Conservation (phyloP, 2,113 vertebrate species). For the Oreochromis tanganicae region DNA sequence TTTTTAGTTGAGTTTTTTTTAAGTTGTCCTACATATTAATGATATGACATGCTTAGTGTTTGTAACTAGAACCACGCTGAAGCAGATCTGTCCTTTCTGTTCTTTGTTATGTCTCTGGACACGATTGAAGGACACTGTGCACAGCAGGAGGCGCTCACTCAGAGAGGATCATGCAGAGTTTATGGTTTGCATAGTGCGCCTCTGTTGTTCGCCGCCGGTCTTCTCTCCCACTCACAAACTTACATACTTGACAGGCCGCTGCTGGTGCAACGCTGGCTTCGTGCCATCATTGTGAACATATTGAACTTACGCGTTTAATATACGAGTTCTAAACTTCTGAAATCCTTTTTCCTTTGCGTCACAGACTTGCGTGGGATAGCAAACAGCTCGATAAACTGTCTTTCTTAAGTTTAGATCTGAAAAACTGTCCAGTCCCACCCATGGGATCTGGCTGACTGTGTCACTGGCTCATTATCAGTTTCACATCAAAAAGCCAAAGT, state of each 20-base stretch:
- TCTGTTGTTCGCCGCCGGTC: neutral
- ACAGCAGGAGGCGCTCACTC: neutral
- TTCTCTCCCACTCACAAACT: slow-evolving; percentile 35
- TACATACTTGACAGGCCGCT: slow-evolving; percentile 54
- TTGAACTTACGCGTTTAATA: neutral
- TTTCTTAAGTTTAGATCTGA: neutral
- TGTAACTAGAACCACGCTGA: neutral
- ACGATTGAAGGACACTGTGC: neutral
- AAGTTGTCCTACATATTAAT: neutral
- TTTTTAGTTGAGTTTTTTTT: neutral
- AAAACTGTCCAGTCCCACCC: neutral
- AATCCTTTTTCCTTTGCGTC: neutral
- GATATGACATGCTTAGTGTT: neutral
- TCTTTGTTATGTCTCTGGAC: neutral
- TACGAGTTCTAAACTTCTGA: neutral
- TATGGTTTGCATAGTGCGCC: neutral
- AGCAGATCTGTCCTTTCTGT: neutral
- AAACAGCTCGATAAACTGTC: neutral
- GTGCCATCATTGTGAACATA: neutral
- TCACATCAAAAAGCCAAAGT: neutral
- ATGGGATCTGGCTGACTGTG: neutral
- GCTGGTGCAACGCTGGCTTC: slow-evolving; percentile 40
- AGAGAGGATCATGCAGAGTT: slow-evolving; percentile 6
- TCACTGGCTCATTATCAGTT: slow-evolving; percentile 6
- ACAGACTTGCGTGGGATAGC: neutral